A percentile compares a stretch with the other conserved stretches of the same genome.
phyloP scores from a whole-genome alignment of 2,888 invertebrate species.

The Orthosia cruda region DNA sequence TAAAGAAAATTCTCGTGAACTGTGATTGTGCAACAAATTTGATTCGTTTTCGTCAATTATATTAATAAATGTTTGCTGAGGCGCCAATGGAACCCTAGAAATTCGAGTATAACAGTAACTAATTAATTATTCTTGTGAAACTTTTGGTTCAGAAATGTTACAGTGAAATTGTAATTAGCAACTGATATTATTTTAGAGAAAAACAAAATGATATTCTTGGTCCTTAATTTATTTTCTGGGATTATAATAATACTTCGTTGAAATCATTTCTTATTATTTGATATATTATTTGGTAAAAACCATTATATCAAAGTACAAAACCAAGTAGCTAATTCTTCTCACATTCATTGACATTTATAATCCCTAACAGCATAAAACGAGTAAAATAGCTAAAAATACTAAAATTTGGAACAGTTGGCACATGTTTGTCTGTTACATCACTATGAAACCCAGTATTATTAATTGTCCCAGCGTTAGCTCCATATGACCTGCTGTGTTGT shows the following conservation, averaged over 20 bases:
- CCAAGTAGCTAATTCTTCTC: neutral
- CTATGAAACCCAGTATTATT: constrained; percentile 70
- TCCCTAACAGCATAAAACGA: neutral
- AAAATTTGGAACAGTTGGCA: neutral
- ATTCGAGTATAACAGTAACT: constrained; percentile 51
- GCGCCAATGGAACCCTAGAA: constrained; percentile 35
- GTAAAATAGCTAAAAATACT: neutral
- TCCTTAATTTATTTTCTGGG: constrained; percentile 7
- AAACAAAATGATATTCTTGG: constrained; percentile 30
- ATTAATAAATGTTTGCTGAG: constrained; percentile 23
- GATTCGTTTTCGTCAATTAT: constrained; percentile 38
- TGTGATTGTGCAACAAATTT: constrained; percentile 36
- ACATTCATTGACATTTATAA: neutral
- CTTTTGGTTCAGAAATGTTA: constrained; percentile 39
- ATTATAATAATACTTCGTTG: neutral
- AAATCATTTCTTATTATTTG: constrained; percentile 5
- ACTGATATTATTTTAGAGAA: constrained; percentile 12
- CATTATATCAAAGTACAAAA: neutral
- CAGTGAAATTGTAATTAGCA: constrained; percentile 47
- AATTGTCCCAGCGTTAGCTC: constrained; percentile 74
- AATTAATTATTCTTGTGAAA: constrained; percentile 55
- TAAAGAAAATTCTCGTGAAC: constrained; percentile 33
- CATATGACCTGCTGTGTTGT: too few relatives aligned
- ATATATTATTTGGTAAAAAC: too few relatives aligned
- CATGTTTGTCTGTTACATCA: constrained; percentile 1